Evolutionary conservation across 2,113 vertebrate genomes (phyloP).

Genomic region (Vireo altiloquus): DNA sequence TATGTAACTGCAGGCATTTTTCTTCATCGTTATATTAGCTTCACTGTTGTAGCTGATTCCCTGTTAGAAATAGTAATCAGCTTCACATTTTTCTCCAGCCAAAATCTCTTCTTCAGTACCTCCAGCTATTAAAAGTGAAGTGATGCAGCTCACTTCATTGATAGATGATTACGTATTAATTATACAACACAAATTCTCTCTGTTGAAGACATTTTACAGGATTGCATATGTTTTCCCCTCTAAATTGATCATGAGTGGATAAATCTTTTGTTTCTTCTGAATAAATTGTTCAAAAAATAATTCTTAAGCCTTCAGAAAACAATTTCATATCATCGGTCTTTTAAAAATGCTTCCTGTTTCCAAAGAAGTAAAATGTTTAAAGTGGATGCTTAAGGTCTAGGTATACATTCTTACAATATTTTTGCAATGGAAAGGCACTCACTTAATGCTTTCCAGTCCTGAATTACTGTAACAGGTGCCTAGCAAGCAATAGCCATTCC

Average conservation of each 20-base stretch:
- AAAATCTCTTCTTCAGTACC: not conserved
- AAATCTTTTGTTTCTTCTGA: not conserved
- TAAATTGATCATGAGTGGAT: not conserved
- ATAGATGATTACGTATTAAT: not conserved
- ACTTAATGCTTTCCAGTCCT: not conserved
- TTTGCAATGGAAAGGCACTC: not conserved
- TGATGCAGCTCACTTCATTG: not conserved
- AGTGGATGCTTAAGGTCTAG: not conserved
- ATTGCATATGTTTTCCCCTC: not conserved
- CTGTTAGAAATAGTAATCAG: not conserved
- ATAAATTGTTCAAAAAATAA: not conserved
- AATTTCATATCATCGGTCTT: not conserved
- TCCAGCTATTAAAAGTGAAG: not conserved
- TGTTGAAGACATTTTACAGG: not conserved
- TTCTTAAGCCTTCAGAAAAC: not conserved
- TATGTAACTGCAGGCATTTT: not conserved
- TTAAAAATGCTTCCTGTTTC: not conserved
- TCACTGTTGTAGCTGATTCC: not conserved
- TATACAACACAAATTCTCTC: not conserved
- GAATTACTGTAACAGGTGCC: not conserved
- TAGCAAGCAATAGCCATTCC: not conserved
- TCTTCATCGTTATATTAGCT: not conserved
- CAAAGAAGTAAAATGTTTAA: not conserved
- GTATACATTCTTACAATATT: not conserved
- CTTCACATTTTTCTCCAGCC: not conserved